Base-by-base conservation (phyloP, 2,113 vertebrate genomes). In the Silurus glanis region DNA sequence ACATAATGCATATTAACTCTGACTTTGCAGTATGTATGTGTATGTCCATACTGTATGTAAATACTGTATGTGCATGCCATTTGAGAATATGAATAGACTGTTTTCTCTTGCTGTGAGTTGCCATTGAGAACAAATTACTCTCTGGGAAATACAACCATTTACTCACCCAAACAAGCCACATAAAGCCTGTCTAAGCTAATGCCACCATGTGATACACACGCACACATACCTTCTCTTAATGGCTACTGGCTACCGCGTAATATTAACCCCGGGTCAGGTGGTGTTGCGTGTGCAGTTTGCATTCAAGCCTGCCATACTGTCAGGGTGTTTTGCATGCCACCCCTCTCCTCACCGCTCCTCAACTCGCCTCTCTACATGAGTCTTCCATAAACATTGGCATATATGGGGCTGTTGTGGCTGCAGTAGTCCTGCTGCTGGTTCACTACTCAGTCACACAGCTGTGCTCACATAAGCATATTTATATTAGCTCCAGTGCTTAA, bases 351-450 rank as follows among this genome's bases (percentile, higher is more conserved):
- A 37, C 37, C 37, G 2, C 37, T 37, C 37, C 37, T 37, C 37
- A 37, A 37, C 37, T 37, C 37, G 37, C 37, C 37, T 89, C 92
- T 90, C 87, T 12, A n/a, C 55, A 47, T 59, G n/a, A 83, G 89
- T 49, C 87, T 92, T 92, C 89, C 83, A 86, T 92, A 94, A 94
- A 94, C 94, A 95, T 93, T 91, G 92, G 92, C 93, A 92, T 92
- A 92, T 93, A 93, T 88, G 93, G 92, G 83, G 75, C 78, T 80
- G 66, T 62, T 83, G 58, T 84, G 75, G 86, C 81, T 85, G 58
- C 49, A 59, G 47, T 61, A 74, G 58, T 51, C 8, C 80, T 75
- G 69, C 76, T 61, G 58, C 66, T 28, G 23, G 56, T 51, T 62
- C 80, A 45, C 37, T 56, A 3, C 80, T 76, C 58, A 82, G 6